Evolutionary conservation across 2,888 invertebrate species (phyloP), one percentile per base, ranked within the genome.

Genomic region (Galeruca laticollis): DNA sequence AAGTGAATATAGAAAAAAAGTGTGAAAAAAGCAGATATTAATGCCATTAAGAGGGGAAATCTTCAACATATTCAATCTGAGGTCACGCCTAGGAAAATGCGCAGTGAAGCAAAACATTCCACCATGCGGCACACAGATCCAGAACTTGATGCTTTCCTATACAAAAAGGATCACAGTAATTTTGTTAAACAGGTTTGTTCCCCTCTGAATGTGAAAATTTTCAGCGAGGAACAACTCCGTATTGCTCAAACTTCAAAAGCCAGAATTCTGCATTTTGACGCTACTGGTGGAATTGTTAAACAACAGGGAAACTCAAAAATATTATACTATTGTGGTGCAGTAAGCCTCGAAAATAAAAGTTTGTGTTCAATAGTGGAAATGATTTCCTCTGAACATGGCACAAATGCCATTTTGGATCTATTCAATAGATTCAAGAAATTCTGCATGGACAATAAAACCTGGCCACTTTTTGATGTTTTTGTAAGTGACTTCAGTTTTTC

Each of bases 151-250:
- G 20, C 35, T 10, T 43, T 60, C 31, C 35, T 66, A 10, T 67
- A 67, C 26, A 54, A 59, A 60, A 67, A 60, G 21, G 43, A 51
- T 10, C 60, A 68, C 31, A 21, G 40, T 8, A 47, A 37, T 13
- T 68, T 68, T 20, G 54, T 68, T n/a, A 20, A 51, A 11, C 56
- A 68, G 21, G 56, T 68, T 20, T 61, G 51, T 40, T 68, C 60
- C 1, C 68, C 61, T 4, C 20, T 68, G 20, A 68, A 68, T 61
- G 21, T 61, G 2, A 68, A 61, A 54, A 54, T 68, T 15, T 68
- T 68, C 35, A 66, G 51, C 37, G 13, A 31, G 8, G 57, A 65
- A 40, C 65, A 59, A 59, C 21, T 59, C n/a, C 13, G 35, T 9
- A 11, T 60, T 18, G 60, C 51, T 6, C 13, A 67, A 52, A 18